phyloP scores from a whole-genome alignment of 1,140 invertebrate genomes.

The Caligus rogercresseyi region DNA sequence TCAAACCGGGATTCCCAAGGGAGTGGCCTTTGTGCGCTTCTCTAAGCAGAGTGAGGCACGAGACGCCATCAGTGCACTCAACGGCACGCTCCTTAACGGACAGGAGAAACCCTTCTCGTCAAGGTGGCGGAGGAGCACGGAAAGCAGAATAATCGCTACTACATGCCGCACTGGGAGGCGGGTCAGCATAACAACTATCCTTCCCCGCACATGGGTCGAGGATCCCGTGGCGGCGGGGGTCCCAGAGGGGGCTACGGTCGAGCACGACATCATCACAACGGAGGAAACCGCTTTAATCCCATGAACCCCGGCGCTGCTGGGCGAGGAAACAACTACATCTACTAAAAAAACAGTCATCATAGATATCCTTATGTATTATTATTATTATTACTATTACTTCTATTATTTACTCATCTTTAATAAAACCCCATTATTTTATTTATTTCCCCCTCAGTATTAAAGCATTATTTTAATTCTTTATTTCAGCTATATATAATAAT shows the following conservation, averaged over 20 bases:
- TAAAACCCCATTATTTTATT: not conserved
- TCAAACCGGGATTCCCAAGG: constrained; percentile 4
- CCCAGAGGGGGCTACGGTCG: not conserved
- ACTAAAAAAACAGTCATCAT: not conserved
- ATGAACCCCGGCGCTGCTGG: not conserved
- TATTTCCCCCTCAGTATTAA: not conserved
- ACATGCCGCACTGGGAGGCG: constrained; percentile 30
- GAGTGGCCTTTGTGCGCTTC: constrained; percentile 35
- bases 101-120: constrained; percentile 63
- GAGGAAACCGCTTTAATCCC: not conserved
- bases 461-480: not conserved
- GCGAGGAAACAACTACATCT: not conserved
- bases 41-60: constrained; percentile 69
- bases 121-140: constrained; percentile 83
- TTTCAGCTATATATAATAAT: not conserved
- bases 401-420: too few relatives aligned
- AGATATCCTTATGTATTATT: too few relatives aligned
- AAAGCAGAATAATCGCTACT: constrained; percentile 58
- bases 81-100: constrained; percentile 40
- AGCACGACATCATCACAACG: not conserved
- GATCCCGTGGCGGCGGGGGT: not conserved
- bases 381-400: too few relatives aligned
- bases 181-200: too few relatives aligned
- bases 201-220: not conserved
- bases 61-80: constrained; percentile 59